Evolutionary conservation across 2,888 invertebrate species (phyloP).

Genomic region (Amiota communis): DNA sequence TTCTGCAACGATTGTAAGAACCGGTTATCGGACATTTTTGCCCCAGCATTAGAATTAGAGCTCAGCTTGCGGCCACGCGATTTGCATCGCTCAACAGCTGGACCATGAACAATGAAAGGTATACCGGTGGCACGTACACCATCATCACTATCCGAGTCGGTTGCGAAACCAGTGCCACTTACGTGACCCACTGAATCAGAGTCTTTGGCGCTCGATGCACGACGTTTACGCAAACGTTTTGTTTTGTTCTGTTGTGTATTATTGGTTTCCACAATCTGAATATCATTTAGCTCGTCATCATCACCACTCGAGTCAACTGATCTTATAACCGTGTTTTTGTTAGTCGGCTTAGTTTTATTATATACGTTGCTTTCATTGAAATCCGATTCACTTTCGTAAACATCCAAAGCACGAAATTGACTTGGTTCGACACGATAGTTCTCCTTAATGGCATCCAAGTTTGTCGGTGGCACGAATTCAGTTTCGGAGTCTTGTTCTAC

Average conservation of each 20-base stretch:
- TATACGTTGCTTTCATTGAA: conserved; percentile 71
- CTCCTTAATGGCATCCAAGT: conserved; percentile 48
- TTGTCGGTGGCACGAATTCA: conserved; percentile 57
- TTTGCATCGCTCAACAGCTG: conserved; percentile 65
- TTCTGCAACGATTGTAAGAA: conserved; percentile 59
- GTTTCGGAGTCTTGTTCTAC: conserved; percentile 50
- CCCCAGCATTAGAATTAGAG: background rate
- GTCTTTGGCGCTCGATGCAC: conserved; percentile 63
- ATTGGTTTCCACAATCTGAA: conserved; percentile 35
- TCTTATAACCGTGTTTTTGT: conserved; percentile 58
- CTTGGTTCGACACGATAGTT: conserved; percentile 71
- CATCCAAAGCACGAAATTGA: conserved; percentile 74
- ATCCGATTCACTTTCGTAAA: conserved; percentile 77
- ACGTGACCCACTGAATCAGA: conserved; percentile 41
- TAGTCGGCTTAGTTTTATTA: conserved; percentile 52
- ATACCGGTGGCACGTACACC: conserved; percentile 54
- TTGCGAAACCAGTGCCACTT: conserved; percentile 38
- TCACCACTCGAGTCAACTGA: conserved; percentile 58
- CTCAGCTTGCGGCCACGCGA: background rate
- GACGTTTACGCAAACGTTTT: conserved; percentile 68
- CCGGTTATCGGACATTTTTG: conserved; percentile 55
- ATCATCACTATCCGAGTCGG: conserved; percentile 37
- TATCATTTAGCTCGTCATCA: conserved; percentile 47
- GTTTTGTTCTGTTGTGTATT: conserved; percentile 50
- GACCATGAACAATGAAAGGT: conserved; percentile 66